Evolutionary conservation across 2,113 vertebrate genomes (phyloP), one percentile per base, ranked within the genome.

Genomic region (Chaenogobius annularis): DNA sequence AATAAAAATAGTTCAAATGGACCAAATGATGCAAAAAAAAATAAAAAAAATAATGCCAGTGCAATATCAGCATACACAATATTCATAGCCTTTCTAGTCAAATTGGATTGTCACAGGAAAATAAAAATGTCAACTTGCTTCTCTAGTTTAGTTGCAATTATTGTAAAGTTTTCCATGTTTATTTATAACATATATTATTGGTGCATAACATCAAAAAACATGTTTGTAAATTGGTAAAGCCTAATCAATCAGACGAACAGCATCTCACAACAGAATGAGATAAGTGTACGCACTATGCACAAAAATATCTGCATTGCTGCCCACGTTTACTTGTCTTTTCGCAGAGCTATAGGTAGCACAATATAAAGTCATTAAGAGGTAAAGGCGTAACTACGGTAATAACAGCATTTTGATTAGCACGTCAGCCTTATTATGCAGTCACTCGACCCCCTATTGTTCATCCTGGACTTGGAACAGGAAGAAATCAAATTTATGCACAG

Each of bases 321-420:
- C 50, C 52, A 43, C 26, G 46, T 58, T 23, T 64, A 50, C 50
- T 35, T 17, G 15, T 37, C 52, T 74, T 74, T 56, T n/a, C 40
- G 22, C 37, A 6, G 58, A 43, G 52, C 26, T 68, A 35, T 75
- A 63, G 47, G 0, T 73, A 64, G 74, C 72, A 63, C 61, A 67
- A 17, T 66, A 47, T 69, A 66, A 70, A 81, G 58, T 72, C 56
- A 82, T 62, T 72, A 56, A 43, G 50, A 74, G 15, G 46, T 72
- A 76, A 83, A 82, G 44, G 65, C 58, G 14, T 70, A 67, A 75
- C 43, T 76, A 69, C 52, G 66, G 50, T 81, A 83, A 81, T 76
- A 82, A 85, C 52, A 66, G 23, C 69, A 72, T 73, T 82, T 81
- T 75, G 63, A 88, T 88, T 74, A 83, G 68, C 77, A 69, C 72